phyloP scores from a whole-genome alignment of 2,113 vertebrate genomes.

The Triplophysa rosa region DNA sequence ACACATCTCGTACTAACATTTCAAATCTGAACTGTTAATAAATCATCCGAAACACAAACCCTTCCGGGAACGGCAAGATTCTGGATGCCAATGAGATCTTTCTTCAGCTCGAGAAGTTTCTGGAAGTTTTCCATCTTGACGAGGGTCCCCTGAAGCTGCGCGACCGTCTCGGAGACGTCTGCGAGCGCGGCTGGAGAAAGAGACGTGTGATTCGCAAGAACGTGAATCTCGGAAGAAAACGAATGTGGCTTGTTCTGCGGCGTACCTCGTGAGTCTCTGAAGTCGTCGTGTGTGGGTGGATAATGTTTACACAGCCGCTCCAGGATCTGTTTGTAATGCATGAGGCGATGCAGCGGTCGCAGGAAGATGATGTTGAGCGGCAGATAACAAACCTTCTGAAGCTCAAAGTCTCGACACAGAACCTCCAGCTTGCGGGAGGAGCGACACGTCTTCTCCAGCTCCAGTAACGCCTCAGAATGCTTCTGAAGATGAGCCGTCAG shows the following conservation, averaged over 20 bases:
- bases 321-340: slow-evolving; percentile 98
- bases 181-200: slow-evolving; percentile 85
- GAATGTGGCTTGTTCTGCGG: neutral
- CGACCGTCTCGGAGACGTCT: slow-evolving; percentile 91
- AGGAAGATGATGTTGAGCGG: slow-evolving; percentile 95
- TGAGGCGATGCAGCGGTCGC: slow-evolving; percentile 91
- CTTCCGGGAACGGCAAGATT: slow-evolving; percentile 87
- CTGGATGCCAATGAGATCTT: slow-evolving; percentile 91
- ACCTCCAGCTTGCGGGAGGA: slow-evolving; percentile 82
- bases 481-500: slow-evolving; percentile 86
- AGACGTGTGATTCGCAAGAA: slow-evolving; percentile 17
- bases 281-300: slow-evolving; percentile 85
- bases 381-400: slow-evolving; percentile 97
- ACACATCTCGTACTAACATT: neutral
- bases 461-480: slow-evolving; percentile 86
- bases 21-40: neutral
- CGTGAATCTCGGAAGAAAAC: slow-evolving; percentile 34
- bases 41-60: slow-evolving; percentile 18
- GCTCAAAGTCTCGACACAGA: slow-evolving; percentile 91
- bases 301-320: slow-evolving; percentile 96
- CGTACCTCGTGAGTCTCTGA: slow-evolving; percentile 93
- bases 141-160: slow-evolving; percentile 87
- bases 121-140: slow-evolving; percentile 99
- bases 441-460: slow-evolving; percentile 84
- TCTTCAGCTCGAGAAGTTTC: slow-evolving; percentile 95